Conservation (phyloP, 2,888 invertebrate genomes). For the Lymantria dispar region DNA sequence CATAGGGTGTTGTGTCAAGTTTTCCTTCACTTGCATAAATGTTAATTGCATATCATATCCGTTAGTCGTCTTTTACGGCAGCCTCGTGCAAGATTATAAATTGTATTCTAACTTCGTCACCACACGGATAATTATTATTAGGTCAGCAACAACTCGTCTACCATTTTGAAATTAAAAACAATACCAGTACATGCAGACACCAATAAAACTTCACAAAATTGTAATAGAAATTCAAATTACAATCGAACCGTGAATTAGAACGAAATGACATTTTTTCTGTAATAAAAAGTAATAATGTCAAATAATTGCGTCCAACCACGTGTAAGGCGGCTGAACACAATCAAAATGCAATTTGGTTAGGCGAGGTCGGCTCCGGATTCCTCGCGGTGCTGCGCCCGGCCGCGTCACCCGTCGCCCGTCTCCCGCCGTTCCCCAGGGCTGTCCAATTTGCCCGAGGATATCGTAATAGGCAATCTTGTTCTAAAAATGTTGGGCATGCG, state of each 20-base stretch:
- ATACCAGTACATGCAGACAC: too few relatives aligned
- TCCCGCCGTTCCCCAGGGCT: conserved; percentile 26
- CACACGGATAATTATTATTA: too few relatives aligned
- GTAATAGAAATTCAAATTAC: conserved; percentile 33
- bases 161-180: too few relatives aligned
- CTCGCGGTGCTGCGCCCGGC: conserved; percentile 18
- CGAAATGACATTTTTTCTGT: conserved; percentile 39
- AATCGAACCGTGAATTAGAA: conserved; percentile 30
- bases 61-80: too few relatives aligned
- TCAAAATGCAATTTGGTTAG: conserved; percentile 69
- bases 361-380: conserved; percentile 23
- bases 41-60: too few relatives aligned
- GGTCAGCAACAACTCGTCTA: too few relatives aligned
- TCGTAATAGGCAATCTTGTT: conserved; percentile 34
- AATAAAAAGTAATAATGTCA: conserved; percentile 65
- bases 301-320: conserved; percentile 62
- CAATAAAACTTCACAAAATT: too few relatives aligned
- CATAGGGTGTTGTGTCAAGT: too few relatives aligned
- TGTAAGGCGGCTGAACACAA: conserved; percentile 58
- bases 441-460: conserved; percentile 33
- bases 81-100: too few relatives aligned
- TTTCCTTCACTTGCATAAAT: too few relatives aligned
- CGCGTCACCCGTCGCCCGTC: conserved; percentile 11
- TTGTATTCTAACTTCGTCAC: too few relatives aligned
- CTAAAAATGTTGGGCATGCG: conserved; percentile 30